Evolutionary conservation across 2,888 invertebrate species (phyloP), one percentile per base, ranked within the genome.

Genomic region (Epinotia bilunana): DNA sequence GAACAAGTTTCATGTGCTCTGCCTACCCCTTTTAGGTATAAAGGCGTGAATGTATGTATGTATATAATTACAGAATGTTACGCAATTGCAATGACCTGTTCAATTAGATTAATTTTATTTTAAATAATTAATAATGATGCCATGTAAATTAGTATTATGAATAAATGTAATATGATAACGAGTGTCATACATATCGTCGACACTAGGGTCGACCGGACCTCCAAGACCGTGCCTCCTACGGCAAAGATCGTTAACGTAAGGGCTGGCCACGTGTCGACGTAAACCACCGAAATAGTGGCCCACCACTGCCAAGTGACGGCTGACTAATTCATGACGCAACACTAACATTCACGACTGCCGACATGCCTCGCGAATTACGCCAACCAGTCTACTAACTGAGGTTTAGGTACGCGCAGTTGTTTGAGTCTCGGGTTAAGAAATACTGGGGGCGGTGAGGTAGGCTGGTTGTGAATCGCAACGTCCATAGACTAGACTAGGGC

Each of bases 241-340:
- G 2, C 20, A 0, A 20, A 11, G 53, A 28, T 12, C 55, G 12
- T 33, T 67, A 68, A 53, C n/a, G 53, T 53, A 53, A 68, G 67
- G 67, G 67, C 33, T 28, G 16, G 33, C 23, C 68, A 68, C 58
- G 68, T 68, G 68, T 23, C 39, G 57, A n/a, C 20, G 68, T 58
- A 58, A 58, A 68, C 58, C 39, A 57, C 67, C 58, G 58, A 68
- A 68, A 68, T 58, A 68, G 68, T 43, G 68, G 23, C 43, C 57
- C 28, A 33, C 61, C 58, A n/a, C 57, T 58, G 68, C 68, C 68
- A 58, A 57, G 39, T 58, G 23, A 55, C 53, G 33, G 33, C 18
- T 68, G 58, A 68, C 68, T 68, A 57, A 68, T 28, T 23, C 20
- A 16, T 68, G 68, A 68, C 68, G 68, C 68, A 58, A 68, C n/a